These are phyloP conservation scores for Cairina moschata DNA, from an alignment of 2,113 vertebrate species.

Conservation along the genomic window DNA sequence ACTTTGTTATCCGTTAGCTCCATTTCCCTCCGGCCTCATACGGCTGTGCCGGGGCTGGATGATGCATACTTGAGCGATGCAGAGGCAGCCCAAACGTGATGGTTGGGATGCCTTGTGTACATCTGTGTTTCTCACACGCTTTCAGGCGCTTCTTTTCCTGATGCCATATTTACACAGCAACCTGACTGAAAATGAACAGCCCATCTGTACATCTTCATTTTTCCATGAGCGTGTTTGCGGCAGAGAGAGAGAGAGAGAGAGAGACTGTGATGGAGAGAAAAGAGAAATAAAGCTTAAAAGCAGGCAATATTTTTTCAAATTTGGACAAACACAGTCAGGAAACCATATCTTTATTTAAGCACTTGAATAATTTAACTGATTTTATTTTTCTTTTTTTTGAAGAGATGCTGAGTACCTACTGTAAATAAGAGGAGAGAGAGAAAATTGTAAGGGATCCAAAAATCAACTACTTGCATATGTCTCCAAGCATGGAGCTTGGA, in stretches of 20 bases:
- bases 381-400: background rate
- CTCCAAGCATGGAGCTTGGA: background rate
- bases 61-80: constrained; percentile 48
- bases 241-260: background rate
- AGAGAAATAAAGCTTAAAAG: background rate
- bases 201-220: background rate
- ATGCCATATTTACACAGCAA: constrained; percentile 44
- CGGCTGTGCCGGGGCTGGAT: constrained; percentile 36
- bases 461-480: constrained; percentile 46
- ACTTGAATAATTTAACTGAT: background rate
- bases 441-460: constrained; percentile 27
- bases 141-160: constrained; percentile 16
- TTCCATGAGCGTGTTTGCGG: background rate
- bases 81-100: constrained; percentile 45
- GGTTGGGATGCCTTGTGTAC: background rate
- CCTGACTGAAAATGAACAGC: constrained; percentile 7
- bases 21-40: constrained; percentile 54
- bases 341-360: background rate
- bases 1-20: constrained; percentile 26
- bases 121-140: constrained; percentile 46
- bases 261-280: background rate
- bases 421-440: background rate
- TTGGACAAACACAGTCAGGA: background rate
- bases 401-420: background rate
- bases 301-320: background rate